These are phyloP conservation scores for Gibbula magus DNA, from an alignment of 2,888 invertebrate genomes.

Conservation along the genomic window DNA sequence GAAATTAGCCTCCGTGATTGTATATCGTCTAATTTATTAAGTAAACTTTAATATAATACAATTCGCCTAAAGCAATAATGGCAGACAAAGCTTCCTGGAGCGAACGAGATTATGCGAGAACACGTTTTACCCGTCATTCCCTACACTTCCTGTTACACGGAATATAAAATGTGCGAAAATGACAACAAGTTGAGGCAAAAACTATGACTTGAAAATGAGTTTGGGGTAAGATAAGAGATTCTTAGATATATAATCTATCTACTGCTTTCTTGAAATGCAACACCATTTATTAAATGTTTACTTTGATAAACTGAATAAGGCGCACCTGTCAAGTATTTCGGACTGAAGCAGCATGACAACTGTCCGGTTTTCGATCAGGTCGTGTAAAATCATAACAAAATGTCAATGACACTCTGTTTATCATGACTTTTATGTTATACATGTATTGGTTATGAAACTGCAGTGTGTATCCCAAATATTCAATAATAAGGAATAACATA, in stretches of 20 bases:
- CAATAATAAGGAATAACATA: too few species aligned
- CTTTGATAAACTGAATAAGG: background rate
- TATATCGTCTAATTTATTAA: background rate
- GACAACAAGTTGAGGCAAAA: background rate
- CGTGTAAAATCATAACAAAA: background rate
- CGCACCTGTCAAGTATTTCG: background rate
- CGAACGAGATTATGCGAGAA: slow-evolving; percentile 17
- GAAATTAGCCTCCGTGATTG: background rate
- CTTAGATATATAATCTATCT: background rate
- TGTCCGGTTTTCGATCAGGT: background rate
- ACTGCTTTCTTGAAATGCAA: too few species aligned
- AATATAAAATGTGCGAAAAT: background rate
- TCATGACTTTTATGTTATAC: too few species aligned
- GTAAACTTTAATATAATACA: slow-evolving; percentile 6
- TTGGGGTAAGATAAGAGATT: background rate
- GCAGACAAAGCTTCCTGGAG: slow-evolving; percentile 33
- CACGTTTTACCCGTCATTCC: slow-evolving; percentile 10
- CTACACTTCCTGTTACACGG: slow-evolving; percentile 3
- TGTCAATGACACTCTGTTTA: background rate
- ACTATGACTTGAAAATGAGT: slow-evolving; percentile 1
- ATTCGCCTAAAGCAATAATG: slow-evolving; percentile 17
- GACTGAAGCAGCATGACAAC: background rate
- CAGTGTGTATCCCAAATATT: too few species aligned
- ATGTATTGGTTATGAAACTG: too few species aligned
- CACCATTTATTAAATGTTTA: too few species aligned